phyloP scores from a whole-genome alignment of 2,888 invertebrate species.

The Nasonovia ribisnigri region DNA sequence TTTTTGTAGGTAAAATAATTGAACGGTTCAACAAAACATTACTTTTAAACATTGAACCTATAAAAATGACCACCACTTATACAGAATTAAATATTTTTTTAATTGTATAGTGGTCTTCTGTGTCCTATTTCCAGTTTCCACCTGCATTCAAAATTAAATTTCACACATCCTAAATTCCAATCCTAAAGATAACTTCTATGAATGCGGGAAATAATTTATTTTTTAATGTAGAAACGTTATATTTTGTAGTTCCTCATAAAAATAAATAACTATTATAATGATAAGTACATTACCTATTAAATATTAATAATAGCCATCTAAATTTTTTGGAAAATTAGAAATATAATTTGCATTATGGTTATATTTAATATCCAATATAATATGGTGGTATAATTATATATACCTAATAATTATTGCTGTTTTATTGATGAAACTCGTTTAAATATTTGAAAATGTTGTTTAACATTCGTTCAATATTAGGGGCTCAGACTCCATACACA shows the following conservation, averaged over 20 bases:
- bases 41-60: background rate
- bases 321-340: background rate
- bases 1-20: slow-evolving; percentile 9
- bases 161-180: background rate
- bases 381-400: background rate
- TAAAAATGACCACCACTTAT: background rate
- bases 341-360: background rate
- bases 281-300: background rate
- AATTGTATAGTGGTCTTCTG: background rate
- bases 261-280: slow-evolving; percentile 8
- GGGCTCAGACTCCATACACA: background rate
- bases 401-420: background rate
- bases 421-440: slow-evolving; percentile 13
- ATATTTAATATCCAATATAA: slow-evolving; percentile 12
- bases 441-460: background rate
- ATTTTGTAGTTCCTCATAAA: background rate
- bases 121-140: background rate
- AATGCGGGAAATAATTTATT: background rate
- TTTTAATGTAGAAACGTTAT: background rate
- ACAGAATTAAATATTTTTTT: background rate
- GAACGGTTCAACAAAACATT: background rate
- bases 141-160: background rate
- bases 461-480: background rate
- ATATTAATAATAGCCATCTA: background rate
- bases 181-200: background rate